A percentile compares a stretch with the other conserved stretches of the same genome.
phyloP scores from a whole-genome alignment of 2,888 invertebrate species.

The Itoplectis maculator region DNA sequence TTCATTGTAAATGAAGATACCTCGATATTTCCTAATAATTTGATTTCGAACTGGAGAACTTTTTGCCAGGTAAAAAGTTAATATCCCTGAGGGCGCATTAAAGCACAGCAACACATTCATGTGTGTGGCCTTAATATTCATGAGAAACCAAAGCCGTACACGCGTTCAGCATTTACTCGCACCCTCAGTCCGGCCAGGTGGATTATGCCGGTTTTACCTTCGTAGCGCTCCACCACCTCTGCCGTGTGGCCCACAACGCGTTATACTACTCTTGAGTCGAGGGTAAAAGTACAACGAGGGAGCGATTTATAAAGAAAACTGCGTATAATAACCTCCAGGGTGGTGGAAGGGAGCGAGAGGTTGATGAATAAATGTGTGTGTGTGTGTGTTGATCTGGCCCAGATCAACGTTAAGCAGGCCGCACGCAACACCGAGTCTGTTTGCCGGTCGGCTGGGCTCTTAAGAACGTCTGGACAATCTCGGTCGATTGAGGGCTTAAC shows the following conservation, averaged over 20 bases:
- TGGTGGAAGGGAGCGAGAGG: slow-evolving; percentile 53
- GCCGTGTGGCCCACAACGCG: slow-evolving; percentile 25
- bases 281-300: slow-evolving; percentile 45
- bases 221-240: neutral
- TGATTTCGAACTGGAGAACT: too few relatives aligned
- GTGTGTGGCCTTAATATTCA: slow-evolving; percentile 65
- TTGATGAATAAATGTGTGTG: slow-evolving; percentile 38
- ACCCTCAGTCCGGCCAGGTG: slow-evolving; percentile 47
- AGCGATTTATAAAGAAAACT: slow-evolving; percentile 68
- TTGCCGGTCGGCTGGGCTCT: slow-evolving; percentile 64
- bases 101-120: slow-evolving; percentile 55
- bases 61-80: slow-evolving; percentile 54
- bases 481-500: slow-evolving; percentile 68
- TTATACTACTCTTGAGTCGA: slow-evolving; percentile 32
- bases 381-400: slow-evolving; percentile 81
- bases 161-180: slow-evolving; percentile 15
- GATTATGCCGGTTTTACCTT: slow-evolving; percentile 47
- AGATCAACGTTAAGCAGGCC: slow-evolving; percentile 81
- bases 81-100: slow-evolving; percentile 55
- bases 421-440: slow-evolving; percentile 78
- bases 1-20: too few relatives aligned
- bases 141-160: slow-evolving; percentile 57
- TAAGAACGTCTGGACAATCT: slow-evolving; percentile 69
- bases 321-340: slow-evolving; percentile 69
- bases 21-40: too few relatives aligned